Conservation (phyloP, 1,140 invertebrate genomes). For the Adoxophyes honmai region DNA sequence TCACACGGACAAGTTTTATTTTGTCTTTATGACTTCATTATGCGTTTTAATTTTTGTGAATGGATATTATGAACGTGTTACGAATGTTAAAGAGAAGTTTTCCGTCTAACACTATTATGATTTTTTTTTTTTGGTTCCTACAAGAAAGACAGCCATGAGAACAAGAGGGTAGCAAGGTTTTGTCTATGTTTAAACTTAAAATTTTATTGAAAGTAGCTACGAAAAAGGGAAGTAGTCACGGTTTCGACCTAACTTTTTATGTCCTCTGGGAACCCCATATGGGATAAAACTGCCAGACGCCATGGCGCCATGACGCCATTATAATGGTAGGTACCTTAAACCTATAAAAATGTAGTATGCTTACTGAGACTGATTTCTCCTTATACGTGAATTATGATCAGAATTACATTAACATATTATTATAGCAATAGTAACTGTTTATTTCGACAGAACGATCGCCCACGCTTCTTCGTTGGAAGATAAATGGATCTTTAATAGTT, state of each 20-base stretch:
- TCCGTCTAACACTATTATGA: background rate
- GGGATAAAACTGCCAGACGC: too few relatives aligned
- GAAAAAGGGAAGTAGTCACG: too few relatives aligned
- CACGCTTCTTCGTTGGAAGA: background rate
- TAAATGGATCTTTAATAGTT: background rate
- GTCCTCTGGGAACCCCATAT: too few relatives aligned
- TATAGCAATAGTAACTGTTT: conserved; percentile 10
- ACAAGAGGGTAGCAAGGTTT: too few relatives aligned
- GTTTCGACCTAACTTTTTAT: too few relatives aligned
- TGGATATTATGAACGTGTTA: background rate
- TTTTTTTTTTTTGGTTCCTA: too few relatives aligned
- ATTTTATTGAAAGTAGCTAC: too few relatives aligned
- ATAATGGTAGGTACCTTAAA: too few relatives aligned
- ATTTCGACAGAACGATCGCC: background rate
- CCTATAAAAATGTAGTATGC: too few relatives aligned
- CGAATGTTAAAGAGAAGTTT: conserved; percentile 1
- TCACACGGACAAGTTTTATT: conserved; percentile 7
- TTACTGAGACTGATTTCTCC: background rate
- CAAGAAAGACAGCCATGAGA: too few relatives aligned
- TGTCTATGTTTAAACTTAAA: too few relatives aligned
- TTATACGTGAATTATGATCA: background rate
- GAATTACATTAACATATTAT: conserved; percentile 3
- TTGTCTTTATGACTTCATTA: conserved; percentile 13
- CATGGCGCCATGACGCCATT: too few relatives aligned
- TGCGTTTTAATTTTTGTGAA: background rate